Conservation (phyloP, 2,888 invertebrate species). For the Campaea margaritaria region DNA sequence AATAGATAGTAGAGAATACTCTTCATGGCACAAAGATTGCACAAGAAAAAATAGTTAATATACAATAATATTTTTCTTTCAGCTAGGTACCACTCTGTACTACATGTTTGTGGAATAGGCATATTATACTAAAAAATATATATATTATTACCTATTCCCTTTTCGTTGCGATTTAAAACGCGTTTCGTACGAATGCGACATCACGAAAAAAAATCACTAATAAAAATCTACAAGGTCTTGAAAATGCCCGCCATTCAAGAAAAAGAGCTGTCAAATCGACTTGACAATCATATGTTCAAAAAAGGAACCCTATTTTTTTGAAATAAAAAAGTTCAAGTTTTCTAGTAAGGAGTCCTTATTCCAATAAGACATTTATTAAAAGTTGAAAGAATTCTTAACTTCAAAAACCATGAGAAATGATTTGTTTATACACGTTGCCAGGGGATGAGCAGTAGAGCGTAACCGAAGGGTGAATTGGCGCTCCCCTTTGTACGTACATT, state of each 20-base stretch:
- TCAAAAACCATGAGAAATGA: conserved; percentile 1
- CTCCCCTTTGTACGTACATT: conserved; percentile 1
- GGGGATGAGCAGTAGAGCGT: conserved; percentile 23
- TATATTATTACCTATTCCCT: conserved; percentile 33
- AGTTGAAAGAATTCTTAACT: background rate
- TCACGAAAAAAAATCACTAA: conserved; percentile 20
- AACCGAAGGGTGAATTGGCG: conserved; percentile 23
- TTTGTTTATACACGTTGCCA: conserved; percentile 15
- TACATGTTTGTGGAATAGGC: too few relatives aligned
- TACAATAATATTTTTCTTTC: too few relatives aligned
- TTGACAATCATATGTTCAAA: conserved; percentile 16
- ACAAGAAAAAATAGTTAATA: too few relatives aligned
- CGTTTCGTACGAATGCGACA: conserved; percentile 43
- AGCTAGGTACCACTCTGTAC: too few relatives aligned
- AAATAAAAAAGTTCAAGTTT: background rate
- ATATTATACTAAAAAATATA: too few relatives aligned
- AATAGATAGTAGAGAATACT: too few relatives aligned
- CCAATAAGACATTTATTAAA: background rate
- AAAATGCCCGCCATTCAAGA: conserved; percentile 23
- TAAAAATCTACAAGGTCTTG: conserved; percentile 15
- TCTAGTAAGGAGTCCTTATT: background rate
- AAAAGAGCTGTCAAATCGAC: conserved; percentile 19
- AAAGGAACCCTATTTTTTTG: conserved; percentile 13
- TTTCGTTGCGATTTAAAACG: conserved; percentile 35
- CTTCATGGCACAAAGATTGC: too few relatives aligned